Evolutionary conservation across 2,797 vertebrate species (phyloP).

Genomic region (Holocentrus rufus): DNA sequence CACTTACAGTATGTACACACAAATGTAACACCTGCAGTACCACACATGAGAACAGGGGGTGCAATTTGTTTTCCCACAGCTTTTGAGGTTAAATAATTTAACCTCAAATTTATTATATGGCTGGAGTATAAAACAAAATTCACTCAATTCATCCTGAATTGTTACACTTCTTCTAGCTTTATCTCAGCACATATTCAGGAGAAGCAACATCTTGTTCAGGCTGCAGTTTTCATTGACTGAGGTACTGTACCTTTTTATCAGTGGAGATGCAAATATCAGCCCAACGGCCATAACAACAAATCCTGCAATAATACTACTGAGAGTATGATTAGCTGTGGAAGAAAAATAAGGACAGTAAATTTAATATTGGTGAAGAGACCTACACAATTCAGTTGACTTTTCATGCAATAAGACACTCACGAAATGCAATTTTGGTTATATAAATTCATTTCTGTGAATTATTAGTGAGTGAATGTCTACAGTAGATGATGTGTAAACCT

Average conservation of each 20-base stretch:
- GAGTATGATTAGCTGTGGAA: constrained; percentile 15
- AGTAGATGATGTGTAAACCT: constrained; percentile 54
- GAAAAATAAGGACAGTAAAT: not conserved
- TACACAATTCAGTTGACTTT: not conserved
- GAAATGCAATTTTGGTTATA: too few species aligned
- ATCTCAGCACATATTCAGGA: not conserved
- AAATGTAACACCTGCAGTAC: too few species aligned
- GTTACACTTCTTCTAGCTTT: not conserved
- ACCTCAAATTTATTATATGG: too few species aligned
- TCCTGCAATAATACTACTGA: constrained; percentile 5
- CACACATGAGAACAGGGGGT: too few species aligned
- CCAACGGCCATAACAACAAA: constrained; percentile 20
- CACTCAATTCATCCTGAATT: too few species aligned
- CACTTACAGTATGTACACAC: too few species aligned
- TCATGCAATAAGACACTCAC: not conserved
- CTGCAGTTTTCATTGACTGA: not conserved
- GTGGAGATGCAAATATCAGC: constrained; percentile 51
- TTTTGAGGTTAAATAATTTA: too few species aligned
- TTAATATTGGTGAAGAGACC: not conserved
- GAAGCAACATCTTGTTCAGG: not conserved
- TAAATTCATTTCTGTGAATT: not conserved
- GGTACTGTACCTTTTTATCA: constrained; percentile 73
- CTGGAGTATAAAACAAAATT: too few species aligned
- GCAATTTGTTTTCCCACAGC: too few species aligned
- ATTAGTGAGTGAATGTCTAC: too few species aligned